Base-by-base conservation (phyloP, 2,888 invertebrate genomes). In the Thalpophila matura region DNA sequence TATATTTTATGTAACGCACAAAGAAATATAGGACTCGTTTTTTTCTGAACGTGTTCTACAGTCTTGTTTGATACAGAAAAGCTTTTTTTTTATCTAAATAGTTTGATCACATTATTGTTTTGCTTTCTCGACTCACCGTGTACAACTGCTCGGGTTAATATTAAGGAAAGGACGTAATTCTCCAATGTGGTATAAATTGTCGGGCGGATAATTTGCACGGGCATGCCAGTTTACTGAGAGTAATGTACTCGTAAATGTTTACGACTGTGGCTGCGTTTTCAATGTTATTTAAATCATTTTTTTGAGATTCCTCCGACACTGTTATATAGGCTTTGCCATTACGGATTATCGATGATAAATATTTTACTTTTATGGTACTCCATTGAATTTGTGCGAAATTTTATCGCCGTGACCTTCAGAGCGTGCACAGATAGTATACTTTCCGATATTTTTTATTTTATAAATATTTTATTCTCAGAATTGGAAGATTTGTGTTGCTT, bases 201-300 rank as follows among this genome's bases (percentile, higher is more conserved):
- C 75, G 73, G 76, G 71, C 77, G 86, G 80, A 83, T 87, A 87
- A 89, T 90, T 92, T 89, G 90, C 88, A 82, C 86, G 86, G 86
- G 82, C 84, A 84, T 84, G 88, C 85, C 87, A 84, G 83, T 86
- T 87, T 86, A 83, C 82, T 63, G 91, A 92, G 94, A 89, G 92
- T 92, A 94, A 94, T 91, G 94, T 88, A 91, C 94, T 93, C 94
- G 89, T 95, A 93, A 95, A 94, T 86, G 88, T 94, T 95, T 92
- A 94, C 89, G 89, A 89, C 88, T 86, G 81, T 81, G 85, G 86
- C 87, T 88, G 89, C 86, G 83, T 88, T 90, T 89, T 86, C 82
- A 88, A 87, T 88, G 89, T 87, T 86, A 86, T 90, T 91, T 89
- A 89, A 91, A 90, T 91, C 85, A 88, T 91, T 89, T 90, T 83